These are phyloP conservation scores for Mizuhopecten yessoensis DNA, from an alignment of 1,140 invertebrate genomes.

Conservation along the genomic window DNA sequence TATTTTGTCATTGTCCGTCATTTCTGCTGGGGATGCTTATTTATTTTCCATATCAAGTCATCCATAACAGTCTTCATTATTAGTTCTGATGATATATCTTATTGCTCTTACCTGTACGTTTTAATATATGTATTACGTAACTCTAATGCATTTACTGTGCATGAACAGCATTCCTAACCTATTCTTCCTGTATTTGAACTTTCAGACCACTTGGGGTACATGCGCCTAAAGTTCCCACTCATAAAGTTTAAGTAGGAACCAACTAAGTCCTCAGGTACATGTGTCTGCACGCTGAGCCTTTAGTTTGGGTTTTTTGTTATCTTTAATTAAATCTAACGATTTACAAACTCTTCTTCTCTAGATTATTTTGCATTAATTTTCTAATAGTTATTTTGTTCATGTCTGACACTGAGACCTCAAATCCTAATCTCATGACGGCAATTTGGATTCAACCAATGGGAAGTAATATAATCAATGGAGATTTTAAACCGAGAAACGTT, in stretches of 20 bases:
- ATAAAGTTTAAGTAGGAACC: conserved; percentile 35
- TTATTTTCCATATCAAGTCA: background rate
- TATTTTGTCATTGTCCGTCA: background rate
- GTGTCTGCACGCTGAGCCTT: conserved; percentile 11
- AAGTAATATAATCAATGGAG: background rate
- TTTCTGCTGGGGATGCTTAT: background rate
- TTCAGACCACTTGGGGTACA: conserved; percentile 25
- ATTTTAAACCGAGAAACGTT: background rate
- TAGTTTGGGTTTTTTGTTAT: background rate
- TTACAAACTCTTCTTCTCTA: conserved; percentile 39
- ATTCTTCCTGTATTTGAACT: conserved; percentile 21
- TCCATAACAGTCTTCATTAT: background rate
- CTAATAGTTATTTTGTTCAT: conserved; percentile 25
- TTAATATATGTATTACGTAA: background rate
- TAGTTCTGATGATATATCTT: background rate
- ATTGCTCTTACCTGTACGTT: background rate
- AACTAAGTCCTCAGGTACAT: conserved; percentile 33
- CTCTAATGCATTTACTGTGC: background rate
- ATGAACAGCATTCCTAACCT: background rate
- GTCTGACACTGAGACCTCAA: background rate
- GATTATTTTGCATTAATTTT: conserved; percentile 40
- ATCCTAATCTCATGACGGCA: background rate
- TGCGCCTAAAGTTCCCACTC: conserved; percentile 20
- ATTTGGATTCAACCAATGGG: background rate
- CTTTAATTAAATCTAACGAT: background rate